A percentile compares a stretch with the other conserved stretches of the same genome.
phyloP scores from a whole-genome alignment of 2,888 invertebrate species.

The Laothoe populi region DNA sequence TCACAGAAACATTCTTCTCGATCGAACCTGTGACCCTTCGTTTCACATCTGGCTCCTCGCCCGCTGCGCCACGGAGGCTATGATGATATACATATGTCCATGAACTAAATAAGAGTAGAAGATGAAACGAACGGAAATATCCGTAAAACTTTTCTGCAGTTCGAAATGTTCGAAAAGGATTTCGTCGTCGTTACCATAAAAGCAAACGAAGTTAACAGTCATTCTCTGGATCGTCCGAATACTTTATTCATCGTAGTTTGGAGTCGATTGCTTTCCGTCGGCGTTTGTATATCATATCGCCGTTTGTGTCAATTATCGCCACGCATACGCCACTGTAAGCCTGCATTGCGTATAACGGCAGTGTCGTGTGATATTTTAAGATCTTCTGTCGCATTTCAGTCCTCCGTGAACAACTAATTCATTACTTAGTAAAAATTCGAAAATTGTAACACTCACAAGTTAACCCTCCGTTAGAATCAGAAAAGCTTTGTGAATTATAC shows the following conservation, averaged over 20 bases:
- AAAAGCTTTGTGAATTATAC: no score
- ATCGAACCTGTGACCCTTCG: no score
- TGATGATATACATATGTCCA: not conserved
- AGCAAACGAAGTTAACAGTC: constrained; percentile 12
- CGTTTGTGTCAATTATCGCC: constrained; percentile 24
- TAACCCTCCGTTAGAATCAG: no score
- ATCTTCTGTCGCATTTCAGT: no score
- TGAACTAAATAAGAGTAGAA: not conserved
- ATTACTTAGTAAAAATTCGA: no score
- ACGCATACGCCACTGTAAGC: constrained; percentile 12
- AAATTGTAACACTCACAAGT: no score
- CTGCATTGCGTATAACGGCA: constrained; percentile 28
- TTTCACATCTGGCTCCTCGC: no score
- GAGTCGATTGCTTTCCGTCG: constrained; percentile 17
- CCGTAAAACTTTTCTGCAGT: not conserved
- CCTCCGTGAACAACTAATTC: no score
- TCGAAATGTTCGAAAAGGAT: not conserved
- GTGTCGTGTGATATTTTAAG: not conserved
- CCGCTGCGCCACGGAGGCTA: no score
- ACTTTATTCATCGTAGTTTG: constrained; percentile 28
- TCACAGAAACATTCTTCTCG: no score
- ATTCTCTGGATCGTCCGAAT: constrained; percentile 15
- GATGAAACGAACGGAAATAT: not conserved
- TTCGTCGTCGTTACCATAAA: not conserved
- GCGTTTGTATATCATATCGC: constrained; percentile 20